Evolutionary conservation across 2,797 vertebrate genomes (phyloP).

Genomic region (Mareca strepera): DNA sequence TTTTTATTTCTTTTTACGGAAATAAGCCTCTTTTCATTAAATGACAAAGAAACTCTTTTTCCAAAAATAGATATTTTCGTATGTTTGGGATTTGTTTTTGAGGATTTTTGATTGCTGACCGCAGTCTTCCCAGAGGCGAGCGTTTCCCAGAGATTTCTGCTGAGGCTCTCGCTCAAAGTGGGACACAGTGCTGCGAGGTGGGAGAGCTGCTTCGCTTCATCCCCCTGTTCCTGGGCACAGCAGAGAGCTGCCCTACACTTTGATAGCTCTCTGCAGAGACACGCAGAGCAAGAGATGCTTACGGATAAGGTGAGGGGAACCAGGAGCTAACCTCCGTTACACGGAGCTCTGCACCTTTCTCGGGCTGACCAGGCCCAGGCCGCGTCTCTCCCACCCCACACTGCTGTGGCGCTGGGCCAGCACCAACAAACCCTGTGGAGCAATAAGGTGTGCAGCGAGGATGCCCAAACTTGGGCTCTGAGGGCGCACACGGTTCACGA

Average conservation of each 20-base stretch:
- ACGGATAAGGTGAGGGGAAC: not conserved
- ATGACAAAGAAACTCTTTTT: not conserved
- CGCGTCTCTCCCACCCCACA: not conserved
- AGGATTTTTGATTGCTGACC: not conserved
- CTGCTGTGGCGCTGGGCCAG: not conserved
- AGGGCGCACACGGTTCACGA: fast-evolving
- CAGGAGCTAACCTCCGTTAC: not conserved
- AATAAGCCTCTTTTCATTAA: not conserved
- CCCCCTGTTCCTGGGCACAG: not conserved
- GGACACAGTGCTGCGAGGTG: not conserved
- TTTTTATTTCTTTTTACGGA: not conserved
- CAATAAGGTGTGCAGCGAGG: not conserved
- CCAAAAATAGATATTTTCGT: not conserved
- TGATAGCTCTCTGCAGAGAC: fast-evolving
- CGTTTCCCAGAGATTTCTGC: not conserved
- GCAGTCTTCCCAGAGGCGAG: not conserved
- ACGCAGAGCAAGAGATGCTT: not conserved
- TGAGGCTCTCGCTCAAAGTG: not conserved
- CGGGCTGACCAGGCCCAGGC: not conserved
- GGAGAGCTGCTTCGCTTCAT: not conserved
- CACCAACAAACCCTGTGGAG: not conserved
- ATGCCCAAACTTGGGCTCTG: not conserved
- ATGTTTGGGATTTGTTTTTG: not conserved
- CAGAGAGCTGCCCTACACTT: not conserved
- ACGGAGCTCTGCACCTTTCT: not conserved